Conservation (phyloP, 1,140 invertebrate genomes). For the Drosophila kanapiae region DNA sequence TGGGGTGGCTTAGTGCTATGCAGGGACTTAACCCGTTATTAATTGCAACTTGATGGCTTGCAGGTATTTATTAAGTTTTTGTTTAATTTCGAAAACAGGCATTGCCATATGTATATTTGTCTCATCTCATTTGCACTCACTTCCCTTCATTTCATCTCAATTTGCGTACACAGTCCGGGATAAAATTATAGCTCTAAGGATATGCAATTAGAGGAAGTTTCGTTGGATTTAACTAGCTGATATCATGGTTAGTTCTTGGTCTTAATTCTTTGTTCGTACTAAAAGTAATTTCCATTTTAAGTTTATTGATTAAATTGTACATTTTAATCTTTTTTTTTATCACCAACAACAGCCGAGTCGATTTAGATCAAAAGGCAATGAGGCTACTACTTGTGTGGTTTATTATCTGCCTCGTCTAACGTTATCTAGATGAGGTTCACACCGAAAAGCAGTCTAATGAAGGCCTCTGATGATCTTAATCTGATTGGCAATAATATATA, state of each 20-base stretch:
- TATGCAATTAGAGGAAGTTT: neutral
- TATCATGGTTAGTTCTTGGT: too few species aligned
- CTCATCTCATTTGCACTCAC: slow-evolving; percentile 42
- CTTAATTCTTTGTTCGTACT: too few species aligned
- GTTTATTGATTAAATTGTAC: neutral
- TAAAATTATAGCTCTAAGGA: slow-evolving; percentile 2
- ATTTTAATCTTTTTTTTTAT: neutral
- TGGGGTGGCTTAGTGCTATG: slow-evolving; percentile 5
- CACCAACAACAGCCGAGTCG: too few species aligned
- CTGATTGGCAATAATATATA: too few species aligned
- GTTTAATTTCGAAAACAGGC: slow-evolving; percentile 45
- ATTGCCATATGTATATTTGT: slow-evolving; percentile 17
- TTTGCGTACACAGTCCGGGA: neutral
- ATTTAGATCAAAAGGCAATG: too few species aligned
- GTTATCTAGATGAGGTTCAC: too few species aligned
- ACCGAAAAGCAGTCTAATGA: too few species aligned
- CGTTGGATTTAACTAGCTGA: neutral
- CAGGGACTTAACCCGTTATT: slow-evolving; percentile 65
- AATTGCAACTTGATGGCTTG: slow-evolving; percentile 74
- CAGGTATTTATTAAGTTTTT: slow-evolving; percentile 73
- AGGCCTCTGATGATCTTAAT: too few species aligned
- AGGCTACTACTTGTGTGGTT: too few species aligned
- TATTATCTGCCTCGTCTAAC: too few species aligned
- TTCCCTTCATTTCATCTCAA: slow-evolving; percentile 62
- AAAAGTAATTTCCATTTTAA: neutral